Base-by-base conservation (phyloP, 2,888 invertebrate species). In the Smittia aterrima region DNA sequence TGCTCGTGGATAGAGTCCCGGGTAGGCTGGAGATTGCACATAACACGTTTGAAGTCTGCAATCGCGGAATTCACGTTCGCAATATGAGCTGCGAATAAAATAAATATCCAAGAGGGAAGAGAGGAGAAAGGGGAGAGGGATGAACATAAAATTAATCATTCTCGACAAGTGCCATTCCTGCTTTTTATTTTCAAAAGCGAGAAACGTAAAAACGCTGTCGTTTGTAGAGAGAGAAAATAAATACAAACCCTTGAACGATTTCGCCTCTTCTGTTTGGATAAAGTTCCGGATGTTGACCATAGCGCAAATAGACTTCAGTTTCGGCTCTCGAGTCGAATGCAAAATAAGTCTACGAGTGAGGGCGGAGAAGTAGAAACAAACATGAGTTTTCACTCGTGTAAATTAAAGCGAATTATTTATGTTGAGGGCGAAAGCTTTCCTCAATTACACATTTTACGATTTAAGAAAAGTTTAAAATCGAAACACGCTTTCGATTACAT, bases 281-380 rank as follows among this genome's bases (percentile, higher is more conserved):
- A 22, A 95, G 86, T 81, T 95, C 95, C 41, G 95, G 95, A 86
- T 95, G 95, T 79, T 94, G 95, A n/a, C 95, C 95, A 80, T 95
- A 95, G 76, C 95, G 87, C 72, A 93, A 86, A 81, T 93, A 95
- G 64, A 95, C 93, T 83, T 95, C 94, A 80, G 95, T 94, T 82
- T 95, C 95, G 58, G 95, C 94, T 77, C 94, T 89, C 77, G 91
- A 90, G 81, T 92, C 91, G 83, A 92, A 92, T 80, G 90, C 89
- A 82, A 91, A 90, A 84, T 91, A 92, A 64, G 91, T 91, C 83
- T 92, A 89, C 18, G 11, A 41, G 58, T 7, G 47, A 47, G 13
- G 13, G n/a, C 47, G 16, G 20, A 58, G 53, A 75, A 58, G 62
- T 47, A 64, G 24, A 4, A 24, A 64, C 11, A 32, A 66, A 47